Conservation (phyloP, 2,113 vertebrate species). For the Cariama cristata region DNA sequence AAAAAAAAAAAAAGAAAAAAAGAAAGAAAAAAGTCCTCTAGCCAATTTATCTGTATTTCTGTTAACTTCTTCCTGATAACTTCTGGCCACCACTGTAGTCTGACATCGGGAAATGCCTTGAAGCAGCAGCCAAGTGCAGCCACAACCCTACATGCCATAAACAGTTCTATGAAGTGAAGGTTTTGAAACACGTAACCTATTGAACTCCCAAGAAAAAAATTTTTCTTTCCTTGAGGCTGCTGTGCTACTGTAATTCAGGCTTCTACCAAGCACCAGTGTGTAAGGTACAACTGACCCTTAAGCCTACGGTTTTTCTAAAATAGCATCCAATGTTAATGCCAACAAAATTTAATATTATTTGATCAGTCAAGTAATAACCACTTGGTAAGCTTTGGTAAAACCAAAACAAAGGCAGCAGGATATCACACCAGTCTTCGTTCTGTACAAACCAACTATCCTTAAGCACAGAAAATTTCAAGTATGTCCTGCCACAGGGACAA, state of each 20-base stretch:
- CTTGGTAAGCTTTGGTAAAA: not conserved
- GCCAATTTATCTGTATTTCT: not conserved
- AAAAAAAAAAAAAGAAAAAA: not conserved
- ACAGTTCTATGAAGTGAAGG: not conserved
- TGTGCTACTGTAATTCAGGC: not conserved
- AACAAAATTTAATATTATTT: slow-evolving; percentile 3
- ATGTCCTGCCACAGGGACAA: slow-evolving; percentile 23
- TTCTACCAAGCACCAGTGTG: not conserved
- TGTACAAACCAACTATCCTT: not conserved
- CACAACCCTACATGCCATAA: not conserved
- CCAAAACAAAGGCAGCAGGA: not conserved
- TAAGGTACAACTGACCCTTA: not conserved
- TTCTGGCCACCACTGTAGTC: not conserved
- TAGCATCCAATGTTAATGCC: not conserved
- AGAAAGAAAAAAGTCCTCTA: not conserved
- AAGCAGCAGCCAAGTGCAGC: not conserved
- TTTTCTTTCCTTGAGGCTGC: not conserved
- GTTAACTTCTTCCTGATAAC: not conserved
- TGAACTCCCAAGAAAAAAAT: not conserved
- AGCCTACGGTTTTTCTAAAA: not conserved
- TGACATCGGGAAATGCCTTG: not conserved
- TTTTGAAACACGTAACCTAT: not conserved
- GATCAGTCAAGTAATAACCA: not conserved
- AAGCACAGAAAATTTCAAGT: not conserved
- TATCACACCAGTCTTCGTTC: not conserved